Conservation (phyloP, 2,888 invertebrate genomes). For the Anorthoa munda region DNA sequence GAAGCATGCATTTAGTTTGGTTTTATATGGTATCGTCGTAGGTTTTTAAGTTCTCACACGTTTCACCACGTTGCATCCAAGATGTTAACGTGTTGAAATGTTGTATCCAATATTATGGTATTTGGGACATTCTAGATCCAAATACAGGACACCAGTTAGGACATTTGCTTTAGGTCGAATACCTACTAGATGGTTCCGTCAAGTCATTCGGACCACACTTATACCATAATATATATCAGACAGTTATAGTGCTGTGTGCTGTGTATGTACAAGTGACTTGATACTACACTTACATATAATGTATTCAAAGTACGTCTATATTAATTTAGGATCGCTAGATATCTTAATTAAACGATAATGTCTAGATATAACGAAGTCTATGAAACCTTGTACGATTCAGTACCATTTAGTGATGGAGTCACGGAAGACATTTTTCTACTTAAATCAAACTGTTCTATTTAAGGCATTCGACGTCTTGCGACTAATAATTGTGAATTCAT, state of each 20-base stretch:
- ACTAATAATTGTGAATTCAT: slow-evolving; percentile 51
- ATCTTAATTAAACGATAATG: slow-evolving; percentile 30
- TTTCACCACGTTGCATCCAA: no score
- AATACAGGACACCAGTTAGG: neutral
- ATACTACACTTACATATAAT: neutral
- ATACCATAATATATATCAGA: no score
- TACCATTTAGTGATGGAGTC: slow-evolving; percentile 53
- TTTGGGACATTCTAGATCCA: neutral
- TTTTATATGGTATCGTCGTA: no score
- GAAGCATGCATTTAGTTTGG: no score
- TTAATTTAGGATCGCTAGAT: slow-evolving; percentile 3
- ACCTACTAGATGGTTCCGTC: neutral
- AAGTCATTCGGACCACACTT: no score
- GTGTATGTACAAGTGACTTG: neutral
- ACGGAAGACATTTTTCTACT: slow-evolving; percentile 59
- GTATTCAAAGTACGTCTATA: neutral
- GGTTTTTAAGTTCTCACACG: no score
- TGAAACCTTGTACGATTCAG: slow-evolving; percentile 49
- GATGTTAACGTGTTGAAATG: no score
- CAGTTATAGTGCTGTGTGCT: neutral
- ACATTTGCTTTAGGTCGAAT: neutral
- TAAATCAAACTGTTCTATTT: slow-evolving; percentile 56
- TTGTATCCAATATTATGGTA: no score
- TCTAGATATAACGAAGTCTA: slow-evolving; percentile 30
- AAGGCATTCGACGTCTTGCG: slow-evolving; percentile 44